A percentile compares a stretch with the other conserved stretches of the same genome.
These are phyloP conservation scores for Pheosia tremula DNA, from an alignment of 2,888 invertebrate species.

Conservation along the genomic window DNA sequence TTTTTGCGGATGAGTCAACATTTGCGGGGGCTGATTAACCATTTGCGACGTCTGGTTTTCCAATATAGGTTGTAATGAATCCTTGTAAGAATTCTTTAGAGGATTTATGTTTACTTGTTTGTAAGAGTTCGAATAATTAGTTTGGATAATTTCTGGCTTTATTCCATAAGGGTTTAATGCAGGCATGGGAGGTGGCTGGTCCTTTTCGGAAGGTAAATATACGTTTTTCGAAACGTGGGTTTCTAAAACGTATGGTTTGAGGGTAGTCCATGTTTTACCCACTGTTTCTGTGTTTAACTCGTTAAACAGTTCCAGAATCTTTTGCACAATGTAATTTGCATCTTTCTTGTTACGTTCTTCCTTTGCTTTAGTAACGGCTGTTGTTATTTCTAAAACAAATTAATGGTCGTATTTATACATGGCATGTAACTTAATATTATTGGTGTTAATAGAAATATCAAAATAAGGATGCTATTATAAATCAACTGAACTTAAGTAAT, in stretches of 20 bases:
- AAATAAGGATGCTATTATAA: background rate
- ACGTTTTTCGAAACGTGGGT: background rate
- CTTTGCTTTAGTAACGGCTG: conserved; percentile 13
- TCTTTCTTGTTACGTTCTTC: conserved; percentile 25
- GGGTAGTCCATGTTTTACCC: conserved; percentile 18
- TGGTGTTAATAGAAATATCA: background rate
- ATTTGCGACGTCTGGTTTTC: background rate
- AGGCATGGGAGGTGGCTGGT: conserved; percentile 8
- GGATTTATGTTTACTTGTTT: background rate
- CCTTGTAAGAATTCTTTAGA: background rate
- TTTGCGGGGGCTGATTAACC: background rate
- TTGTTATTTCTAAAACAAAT: conserved; percentile 31
- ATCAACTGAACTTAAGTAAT: background rate
- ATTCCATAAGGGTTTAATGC: conserved; percentile 18
- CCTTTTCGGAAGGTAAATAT: conserved; percentile 2
- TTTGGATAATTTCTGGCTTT: conserved; percentile 2
- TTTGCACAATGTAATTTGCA: conserved; percentile 44
- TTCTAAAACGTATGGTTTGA: conserved; percentile 1
- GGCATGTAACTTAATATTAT: background rate
- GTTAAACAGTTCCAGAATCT: conserved; percentile 56
- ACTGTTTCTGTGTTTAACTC: conserved; percentile 50
- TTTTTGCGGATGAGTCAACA: background rate
- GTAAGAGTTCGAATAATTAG: conserved; percentile 7
- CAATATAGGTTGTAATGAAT: background rate
- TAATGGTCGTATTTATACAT: background rate